Conservation (phyloP, 2,888 invertebrate species). For the Leptothorax acervorum region DNA sequence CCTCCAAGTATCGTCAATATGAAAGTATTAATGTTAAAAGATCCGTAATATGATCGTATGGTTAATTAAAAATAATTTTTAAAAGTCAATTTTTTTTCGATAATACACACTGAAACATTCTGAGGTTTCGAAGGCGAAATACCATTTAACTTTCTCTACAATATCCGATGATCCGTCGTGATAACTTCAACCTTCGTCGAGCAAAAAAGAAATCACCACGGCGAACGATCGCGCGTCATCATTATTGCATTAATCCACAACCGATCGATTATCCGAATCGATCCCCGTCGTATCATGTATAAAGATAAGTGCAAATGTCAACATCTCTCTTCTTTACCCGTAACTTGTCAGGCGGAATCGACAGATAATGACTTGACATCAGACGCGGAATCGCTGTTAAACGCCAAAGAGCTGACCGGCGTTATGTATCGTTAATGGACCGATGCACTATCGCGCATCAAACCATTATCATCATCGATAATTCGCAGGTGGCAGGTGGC, state of each 20-base stretch:
- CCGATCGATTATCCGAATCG: not conserved
- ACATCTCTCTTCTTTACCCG: not conserved
- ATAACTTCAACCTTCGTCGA: not conserved
- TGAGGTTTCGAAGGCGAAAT: not conserved
- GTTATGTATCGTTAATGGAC: conserved; percentile 19
- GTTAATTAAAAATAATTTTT: not conserved
- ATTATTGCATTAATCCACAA: not conserved
- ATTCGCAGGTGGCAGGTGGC: conserved; percentile 62
- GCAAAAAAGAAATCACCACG: not conserved
- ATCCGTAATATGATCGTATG: not conserved
- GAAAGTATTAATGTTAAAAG: not conserved
- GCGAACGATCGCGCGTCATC: not conserved
- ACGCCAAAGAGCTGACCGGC: not conserved
- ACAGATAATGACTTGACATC: conserved; percentile 34
- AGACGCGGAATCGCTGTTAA: conserved; percentile 23
- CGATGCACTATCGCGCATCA: conserved; percentile 4
- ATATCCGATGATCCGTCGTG: not conserved
- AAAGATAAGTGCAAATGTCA: conserved; percentile 17
- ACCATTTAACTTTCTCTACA: conserved; percentile 9
- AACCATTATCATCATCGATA: conserved; percentile 50
- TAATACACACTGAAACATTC: not conserved
- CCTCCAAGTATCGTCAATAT: not conserved
- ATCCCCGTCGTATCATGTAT: not conserved
- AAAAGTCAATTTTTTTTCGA: not conserved
- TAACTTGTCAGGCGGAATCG: not conserved